Percentiles rank a stretch among this genome's conserved stretches.
phyloP scores from a whole-genome alignment of 2,797 vertebrate species.

The Macrochelys suwanniensis region DNA sequence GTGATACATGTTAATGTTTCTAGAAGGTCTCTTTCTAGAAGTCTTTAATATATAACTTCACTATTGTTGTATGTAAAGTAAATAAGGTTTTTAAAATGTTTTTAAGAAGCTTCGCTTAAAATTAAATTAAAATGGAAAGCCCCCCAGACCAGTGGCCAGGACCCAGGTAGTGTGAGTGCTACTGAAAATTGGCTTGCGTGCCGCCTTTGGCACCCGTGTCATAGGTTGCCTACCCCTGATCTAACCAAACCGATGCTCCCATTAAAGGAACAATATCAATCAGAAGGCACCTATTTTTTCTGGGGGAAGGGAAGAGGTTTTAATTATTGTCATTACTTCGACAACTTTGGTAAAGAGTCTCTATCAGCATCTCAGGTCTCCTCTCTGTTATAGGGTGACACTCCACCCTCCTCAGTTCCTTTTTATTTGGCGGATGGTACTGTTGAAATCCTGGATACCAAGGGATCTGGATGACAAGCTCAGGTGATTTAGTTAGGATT shows the following conservation, averaged over 20 bases:
- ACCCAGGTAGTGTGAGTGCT: too few relatives aligned
- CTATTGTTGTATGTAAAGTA: too few relatives aligned
- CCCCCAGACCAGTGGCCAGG: too few relatives aligned
- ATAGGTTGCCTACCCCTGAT: not conserved
- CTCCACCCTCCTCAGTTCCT: not conserved
- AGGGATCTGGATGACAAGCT: not conserved
- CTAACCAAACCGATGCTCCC: conserved; percentile 14
- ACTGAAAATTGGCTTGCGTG: too few relatives aligned
- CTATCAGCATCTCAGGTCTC: not conserved
- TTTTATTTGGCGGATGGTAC: not conserved
- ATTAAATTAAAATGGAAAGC: too few relatives aligned
- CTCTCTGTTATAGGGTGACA: not conserved
- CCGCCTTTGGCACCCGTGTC: too few relatives aligned
- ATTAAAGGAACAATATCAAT: not conserved
- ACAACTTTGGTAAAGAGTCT: not conserved
- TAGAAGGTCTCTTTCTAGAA: too few relatives aligned
- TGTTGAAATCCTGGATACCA: not conserved
- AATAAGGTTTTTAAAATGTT: too few relatives aligned
- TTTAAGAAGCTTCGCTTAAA: too few relatives aligned
- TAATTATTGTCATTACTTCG: conserved; percentile 3
- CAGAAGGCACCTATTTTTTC: not conserved
- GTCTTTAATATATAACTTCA: too few relatives aligned
- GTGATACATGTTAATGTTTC: too few relatives aligned
- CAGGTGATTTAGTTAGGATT: not conserved
- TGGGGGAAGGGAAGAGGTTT: not conserved